Conservation (phyloP, 2,888 invertebrate genomes). For the Pammene fasciana region DNA sequence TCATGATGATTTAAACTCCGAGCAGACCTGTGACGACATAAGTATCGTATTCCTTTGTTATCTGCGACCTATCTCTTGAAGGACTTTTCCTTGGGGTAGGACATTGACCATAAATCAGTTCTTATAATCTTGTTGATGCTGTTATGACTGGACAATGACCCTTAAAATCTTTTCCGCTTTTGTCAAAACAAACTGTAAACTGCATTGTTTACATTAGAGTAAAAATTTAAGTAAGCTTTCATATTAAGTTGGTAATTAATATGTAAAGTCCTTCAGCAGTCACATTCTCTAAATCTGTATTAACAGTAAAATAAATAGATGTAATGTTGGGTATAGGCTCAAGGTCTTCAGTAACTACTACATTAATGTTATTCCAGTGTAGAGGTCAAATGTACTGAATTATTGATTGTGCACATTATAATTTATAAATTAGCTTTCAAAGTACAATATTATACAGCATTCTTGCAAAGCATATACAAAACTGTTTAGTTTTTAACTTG, state of each 20-base stretch:
- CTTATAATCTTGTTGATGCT: slow-evolving; percentile 42
- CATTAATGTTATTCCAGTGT: slow-evolving; percentile 30
- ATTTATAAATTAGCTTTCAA: slow-evolving; percentile 8
- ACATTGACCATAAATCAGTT: slow-evolving; percentile 67
- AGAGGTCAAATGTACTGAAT: slow-evolving; percentile 21
- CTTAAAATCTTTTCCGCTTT: background rate
- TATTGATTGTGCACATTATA: background rate
- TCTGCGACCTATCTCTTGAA: slow-evolving; percentile 67
- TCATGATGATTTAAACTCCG: too few relatives aligned
- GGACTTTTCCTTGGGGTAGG: slow-evolving; percentile 59
- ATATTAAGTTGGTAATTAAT: background rate
- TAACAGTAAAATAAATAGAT: background rate
- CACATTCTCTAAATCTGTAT: background rate
- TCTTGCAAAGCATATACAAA: too few relatives aligned
- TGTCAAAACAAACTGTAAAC: background rate
- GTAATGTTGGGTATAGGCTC: background rate
- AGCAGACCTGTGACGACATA: background rate
- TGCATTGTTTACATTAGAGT: background rate
- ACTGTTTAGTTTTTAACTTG: too few relatives aligned
- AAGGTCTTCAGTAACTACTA: slow-evolving; percentile 10
- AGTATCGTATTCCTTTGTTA: slow-evolving; percentile 61
- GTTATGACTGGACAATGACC: slow-evolving; percentile 21
- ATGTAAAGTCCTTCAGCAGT: background rate
- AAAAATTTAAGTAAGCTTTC: background rate
- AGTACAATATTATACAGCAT: background rate